phyloP scores from a whole-genome alignment of 2,888 invertebrate species.

The Cyrtodaria siliqua region DNA sequence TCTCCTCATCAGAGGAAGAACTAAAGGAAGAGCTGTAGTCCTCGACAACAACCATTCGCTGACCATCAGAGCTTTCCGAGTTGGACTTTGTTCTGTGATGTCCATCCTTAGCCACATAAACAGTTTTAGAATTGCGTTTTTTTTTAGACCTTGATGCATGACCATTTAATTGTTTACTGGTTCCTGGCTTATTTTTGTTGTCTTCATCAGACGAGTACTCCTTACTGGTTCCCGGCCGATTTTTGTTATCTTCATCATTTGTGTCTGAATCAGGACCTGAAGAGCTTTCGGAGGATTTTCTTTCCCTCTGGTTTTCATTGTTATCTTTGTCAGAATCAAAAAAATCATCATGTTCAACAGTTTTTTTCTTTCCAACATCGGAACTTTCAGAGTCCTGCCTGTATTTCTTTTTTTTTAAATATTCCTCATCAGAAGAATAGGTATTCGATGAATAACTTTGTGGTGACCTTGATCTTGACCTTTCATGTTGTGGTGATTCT shows the following conservation, averaged over 20 bases:
- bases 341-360: slow-evolving; percentile 40
- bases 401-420: slow-evolving; percentile 34
- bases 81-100: slow-evolving; percentile 22
- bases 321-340: slow-evolving; percentile 52
- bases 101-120: slow-evolving; percentile 28
- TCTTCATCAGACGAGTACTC: slow-evolving; percentile 32
- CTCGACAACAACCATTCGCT: slow-evolving; percentile 55
- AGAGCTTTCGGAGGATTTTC: not conserved
- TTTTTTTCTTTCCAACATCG: slow-evolving; percentile 20
- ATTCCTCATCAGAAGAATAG: slow-evolving; percentile 56
- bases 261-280: not conserved
- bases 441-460: slow-evolving; percentile 53
- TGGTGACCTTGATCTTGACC: slow-evolving; percentile 46
- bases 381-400: slow-evolving; percentile 30
- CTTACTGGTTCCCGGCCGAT: slow-evolving; percentile 9
- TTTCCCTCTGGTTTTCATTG: slow-evolving; percentile 6
- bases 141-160: slow-evolving; percentile 8
- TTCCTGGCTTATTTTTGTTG: too few relatives aligned
- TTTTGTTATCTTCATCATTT: too few relatives aligned
- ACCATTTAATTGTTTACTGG: slow-evolving; percentile 10
- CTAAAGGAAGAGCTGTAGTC: slow-evolving; percentile 48
- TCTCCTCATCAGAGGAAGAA: slow-evolving; percentile 47
- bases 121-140: slow-evolving; percentile 15
- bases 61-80: slow-evolving; percentile 33
- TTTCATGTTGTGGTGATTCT: slow-evolving; percentile 41